phyloP scores from a whole-genome alignment of 2,888 invertebrate genomes.

The Arge pagana region DNA sequence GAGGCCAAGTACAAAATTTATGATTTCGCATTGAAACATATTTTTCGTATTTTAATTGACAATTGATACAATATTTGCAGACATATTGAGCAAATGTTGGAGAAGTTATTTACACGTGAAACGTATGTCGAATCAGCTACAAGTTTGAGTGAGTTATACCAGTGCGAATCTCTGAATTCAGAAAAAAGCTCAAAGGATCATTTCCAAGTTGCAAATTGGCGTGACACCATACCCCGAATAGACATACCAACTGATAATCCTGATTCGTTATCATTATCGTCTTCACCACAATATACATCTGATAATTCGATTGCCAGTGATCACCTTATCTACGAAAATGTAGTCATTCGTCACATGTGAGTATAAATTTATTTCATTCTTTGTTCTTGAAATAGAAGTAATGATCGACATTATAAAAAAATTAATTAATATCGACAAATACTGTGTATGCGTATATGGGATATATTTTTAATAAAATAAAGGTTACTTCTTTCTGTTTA shows the following conservation, averaged over 20 bases:
- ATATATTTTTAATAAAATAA: not conserved
- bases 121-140: no score
- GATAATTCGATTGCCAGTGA: no score
- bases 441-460: not conserved
- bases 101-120: no score
- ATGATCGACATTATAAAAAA: not conserved
- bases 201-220: not conserved
- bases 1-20: no score
- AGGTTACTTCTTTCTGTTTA: slow-evolving; percentile 14
- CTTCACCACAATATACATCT: no score
- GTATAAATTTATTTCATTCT: slow-evolving; percentile 22
- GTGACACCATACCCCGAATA: not conserved
- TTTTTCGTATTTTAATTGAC: no score
- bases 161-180: slow-evolving; percentile 37
- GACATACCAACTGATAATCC: not conserved
- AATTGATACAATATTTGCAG: slow-evolving; percentile 29
- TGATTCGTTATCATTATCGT: no score
- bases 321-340: slow-evolving; percentile 42
- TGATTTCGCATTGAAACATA: no score
- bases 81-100: slow-evolving; percentile 30
- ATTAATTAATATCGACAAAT: no score
- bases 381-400: not conserved
- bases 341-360: slow-evolving; percentile 42
- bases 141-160: no score
- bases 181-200: slow-evolving; percentile 12